Conservation (phyloP, 2,888 invertebrate genomes). For the Pteria penguin region DNA sequence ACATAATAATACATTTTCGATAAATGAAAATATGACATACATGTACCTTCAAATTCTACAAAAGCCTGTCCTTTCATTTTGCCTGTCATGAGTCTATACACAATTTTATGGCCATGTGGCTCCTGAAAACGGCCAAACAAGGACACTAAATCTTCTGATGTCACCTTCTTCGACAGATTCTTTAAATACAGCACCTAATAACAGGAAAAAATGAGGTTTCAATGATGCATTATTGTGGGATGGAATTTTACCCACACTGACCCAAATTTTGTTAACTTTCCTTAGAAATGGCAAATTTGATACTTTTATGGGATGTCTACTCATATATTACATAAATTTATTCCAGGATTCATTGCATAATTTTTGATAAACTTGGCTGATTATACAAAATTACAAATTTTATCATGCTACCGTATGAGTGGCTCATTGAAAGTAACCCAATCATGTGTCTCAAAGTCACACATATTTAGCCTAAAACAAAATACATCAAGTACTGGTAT, state of each 20-base stretch:
- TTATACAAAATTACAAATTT: too few relatives aligned
- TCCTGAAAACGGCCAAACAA: conserved; percentile 68
- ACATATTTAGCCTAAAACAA: too few relatives aligned
- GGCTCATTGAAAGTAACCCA: too few relatives aligned
- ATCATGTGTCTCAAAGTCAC: too few relatives aligned
- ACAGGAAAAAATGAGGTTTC: not conserved
- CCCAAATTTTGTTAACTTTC: too few relatives aligned
- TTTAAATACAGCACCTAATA: conserved; percentile 74
- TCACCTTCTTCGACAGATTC: conserved; percentile 69
- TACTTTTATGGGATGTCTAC: too few relatives aligned
- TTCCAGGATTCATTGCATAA: not conserved
- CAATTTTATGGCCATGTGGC: conserved; percentile 45
- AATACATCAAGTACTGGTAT: too few relatives aligned
- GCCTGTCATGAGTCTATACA: conserved; percentile 70
- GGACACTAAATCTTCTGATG: conserved; percentile 69
- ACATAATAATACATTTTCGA: not conserved
- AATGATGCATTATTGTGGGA: too few relatives aligned
- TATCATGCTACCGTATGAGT: too few relatives aligned
- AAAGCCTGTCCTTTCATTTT: conserved; percentile 78
- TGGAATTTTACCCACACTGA: too few relatives aligned
- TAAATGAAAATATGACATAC: not conserved
- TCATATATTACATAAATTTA: not conserved
- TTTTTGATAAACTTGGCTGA: too few relatives aligned
- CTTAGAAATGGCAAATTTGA: too few relatives aligned
- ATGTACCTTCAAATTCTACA: conserved; percentile 73